Evolutionary conservation across 2,797 vertebrate genomes (phyloP).

Genomic region (Arrhamphus sclerolepis): DNA sequence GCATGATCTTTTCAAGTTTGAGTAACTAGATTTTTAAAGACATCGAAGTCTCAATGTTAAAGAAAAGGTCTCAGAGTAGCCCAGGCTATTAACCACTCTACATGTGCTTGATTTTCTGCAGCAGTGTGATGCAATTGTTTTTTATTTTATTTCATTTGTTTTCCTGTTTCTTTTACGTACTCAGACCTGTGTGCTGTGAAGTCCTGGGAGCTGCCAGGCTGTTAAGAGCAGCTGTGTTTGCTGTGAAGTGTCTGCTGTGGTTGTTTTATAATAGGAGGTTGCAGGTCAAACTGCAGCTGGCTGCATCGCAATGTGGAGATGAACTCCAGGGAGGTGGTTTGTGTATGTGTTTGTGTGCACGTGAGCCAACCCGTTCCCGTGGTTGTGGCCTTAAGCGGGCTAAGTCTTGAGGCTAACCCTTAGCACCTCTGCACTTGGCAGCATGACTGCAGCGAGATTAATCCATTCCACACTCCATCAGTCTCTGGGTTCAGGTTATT

Average conservation of each 20-base stretch:
- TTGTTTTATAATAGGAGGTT: constrained; percentile 63
- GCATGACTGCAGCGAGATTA: constrained; percentile 73
- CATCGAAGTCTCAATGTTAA: too few species aligned
- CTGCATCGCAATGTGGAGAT: constrained; percentile 44
- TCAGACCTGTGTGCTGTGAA: constrained; percentile 25
- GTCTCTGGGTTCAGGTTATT: constrained; percentile 78
- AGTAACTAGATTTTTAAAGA: too few species aligned
- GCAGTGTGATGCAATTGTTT: constrained; percentile 23
- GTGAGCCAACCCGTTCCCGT: constrained; percentile 44
- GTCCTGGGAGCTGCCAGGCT: constrained; percentile 28
- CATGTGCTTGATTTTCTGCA: constrained; percentile 50
- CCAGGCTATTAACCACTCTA: constrained; percentile 19
- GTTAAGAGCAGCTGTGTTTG: constrained; percentile 65
- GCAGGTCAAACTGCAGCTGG: constrained; percentile 75
- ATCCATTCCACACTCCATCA: constrained; percentile 79
- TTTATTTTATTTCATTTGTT: constrained; percentile 3
- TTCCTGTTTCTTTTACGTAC: background rate
- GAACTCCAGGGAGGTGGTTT: constrained; percentile 37
- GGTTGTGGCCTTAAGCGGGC: constrained; percentile 69
- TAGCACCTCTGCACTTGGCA: constrained; percentile 66
- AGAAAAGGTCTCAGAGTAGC: constrained; percentile 26
- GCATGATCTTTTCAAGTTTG: too few species aligned
- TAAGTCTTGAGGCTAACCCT: constrained; percentile 74
- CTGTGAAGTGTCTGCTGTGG: constrained; percentile 51
- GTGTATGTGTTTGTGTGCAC: constrained; percentile 10